Conservation (phyloP, 1,140 invertebrate genomes). For the Neocloeon triangulifer region DNA sequence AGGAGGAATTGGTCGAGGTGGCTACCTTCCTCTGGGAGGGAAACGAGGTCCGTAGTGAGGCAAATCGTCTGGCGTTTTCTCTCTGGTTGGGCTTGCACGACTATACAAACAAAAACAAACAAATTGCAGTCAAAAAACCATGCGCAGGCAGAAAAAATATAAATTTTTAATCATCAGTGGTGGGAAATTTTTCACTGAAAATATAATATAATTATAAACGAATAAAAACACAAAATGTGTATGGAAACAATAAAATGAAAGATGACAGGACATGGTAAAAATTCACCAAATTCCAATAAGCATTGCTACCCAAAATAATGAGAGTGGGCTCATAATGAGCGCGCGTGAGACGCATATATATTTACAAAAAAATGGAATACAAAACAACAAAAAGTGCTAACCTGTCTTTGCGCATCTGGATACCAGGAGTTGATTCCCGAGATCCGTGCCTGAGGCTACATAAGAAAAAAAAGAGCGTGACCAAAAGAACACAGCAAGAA, state of each 20-base stretch:
- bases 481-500: slow-evolving; percentile 3
- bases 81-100: slow-evolving; percentile 59
- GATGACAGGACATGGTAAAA: neutral
- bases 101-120: slow-evolving; percentile 29
- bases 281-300: neutral
- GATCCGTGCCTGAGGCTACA: slow-evolving; percentile 5
- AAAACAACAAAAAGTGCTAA: neutral
- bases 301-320: too few relatives aligned
- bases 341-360: neutral
- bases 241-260: slow-evolving; percentile 7
- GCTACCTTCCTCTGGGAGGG: slow-evolving; percentile 49
- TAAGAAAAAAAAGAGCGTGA: slow-evolving; percentile 3
- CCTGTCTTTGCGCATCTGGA: slow-evolving; percentile 1
- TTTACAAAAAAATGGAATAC: neutral
- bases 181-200: too few relatives aligned
- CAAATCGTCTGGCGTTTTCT: slow-evolving; percentile 35
- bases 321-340: neutral
- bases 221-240: slow-evolving; percentile 6
- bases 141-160: slow-evolving; percentile 5
- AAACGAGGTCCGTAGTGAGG: slow-evolving; percentile 73
- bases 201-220: too few relatives aligned
- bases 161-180: slow-evolving; percentile 1
- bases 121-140: slow-evolving; percentile 24
- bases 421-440: slow-evolving; percentile 4
- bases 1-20: neutral